Percentiles rank a stretch among this genome's conserved stretches.
Evolutionary conservation across 2,113 vertebrate genomes (phyloP).

Genomic region (Phrynocephalus versicolor): DNA sequence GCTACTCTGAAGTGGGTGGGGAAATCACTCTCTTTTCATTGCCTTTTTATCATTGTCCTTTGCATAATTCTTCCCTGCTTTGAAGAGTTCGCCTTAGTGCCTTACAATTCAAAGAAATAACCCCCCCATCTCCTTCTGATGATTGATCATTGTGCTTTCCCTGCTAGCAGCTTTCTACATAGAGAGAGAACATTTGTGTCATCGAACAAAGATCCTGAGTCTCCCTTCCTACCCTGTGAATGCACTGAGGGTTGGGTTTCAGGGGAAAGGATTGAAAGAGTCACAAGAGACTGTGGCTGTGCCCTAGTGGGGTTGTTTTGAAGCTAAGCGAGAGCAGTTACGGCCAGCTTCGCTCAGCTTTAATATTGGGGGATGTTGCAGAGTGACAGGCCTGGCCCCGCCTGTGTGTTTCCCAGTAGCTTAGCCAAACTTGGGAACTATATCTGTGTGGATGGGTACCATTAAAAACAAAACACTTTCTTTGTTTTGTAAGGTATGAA

Average conservation of each 20-base stretch:
- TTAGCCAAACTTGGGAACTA: not conserved
- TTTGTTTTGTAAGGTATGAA: too few relatives aligned
- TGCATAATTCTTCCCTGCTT: not conserved
- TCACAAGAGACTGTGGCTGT: not conserved
- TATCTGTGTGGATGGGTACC: not conserved
- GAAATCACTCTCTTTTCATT: not conserved
- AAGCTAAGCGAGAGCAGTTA: not conserved
- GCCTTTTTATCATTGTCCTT: constrained; percentile 11
- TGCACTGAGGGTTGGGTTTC: not conserved
- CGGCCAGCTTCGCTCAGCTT: not conserved
- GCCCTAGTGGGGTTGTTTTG: not conserved
- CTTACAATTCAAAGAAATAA: not conserved
- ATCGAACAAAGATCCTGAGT: not conserved
- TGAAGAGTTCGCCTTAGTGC: not conserved
- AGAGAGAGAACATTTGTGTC: not conserved
- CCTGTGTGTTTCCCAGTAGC: not conserved
- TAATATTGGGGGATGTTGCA: not conserved
- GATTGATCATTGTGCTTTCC: not conserved
- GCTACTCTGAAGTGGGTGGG: not conserved
- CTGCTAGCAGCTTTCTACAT: not conserved
- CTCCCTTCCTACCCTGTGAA: not conserved
- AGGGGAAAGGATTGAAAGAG: not conserved
- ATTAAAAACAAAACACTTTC: too few relatives aligned
- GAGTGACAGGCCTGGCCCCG: not conserved
- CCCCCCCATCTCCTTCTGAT: not conserved